Base-by-base conservation (phyloP, 2,113 vertebrate species). In the Himantopus leucocephalus region DNA sequence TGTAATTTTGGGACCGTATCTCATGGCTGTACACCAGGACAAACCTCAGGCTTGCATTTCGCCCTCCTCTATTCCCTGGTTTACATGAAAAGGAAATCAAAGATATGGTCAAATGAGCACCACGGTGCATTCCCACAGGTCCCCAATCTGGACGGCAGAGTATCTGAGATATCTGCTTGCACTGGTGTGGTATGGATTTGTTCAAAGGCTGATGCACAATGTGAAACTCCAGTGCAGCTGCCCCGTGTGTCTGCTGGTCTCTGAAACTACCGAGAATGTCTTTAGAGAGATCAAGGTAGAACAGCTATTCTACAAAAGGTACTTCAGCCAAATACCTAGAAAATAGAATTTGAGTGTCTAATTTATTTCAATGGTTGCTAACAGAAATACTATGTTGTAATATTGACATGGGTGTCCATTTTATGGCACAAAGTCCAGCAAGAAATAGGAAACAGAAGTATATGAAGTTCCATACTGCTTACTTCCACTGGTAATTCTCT, bases 181-280 rank as follows among this genome's bases (percentile, higher is more conserved):
- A 75, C 1, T 15, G 8, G 10, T 10, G 17, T 30, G 37, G 55
- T 17, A 35, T 24, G 21, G 27, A 63, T 88, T 78, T 85, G 19
- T 17, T 45, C 41, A 67, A 78, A 45, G 30, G 11, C 27, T 59
- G 50, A 67, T n/a, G 10, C 17, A 72, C 12, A 59, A 8, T 0
- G 0, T 29, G 53, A 79, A 73, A 48, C 11, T 74, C 45, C 50
- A n/a, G 23, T 39, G 18, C 26, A 60, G 13, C 35, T 75, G 20
- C 30, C 30, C 37, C 29, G 5, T 8, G 20, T 50, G 43, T 37
- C 29, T 72, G 27, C 0, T 1, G 18, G 26, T 15, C 59, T 35
- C 27, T 34, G 53, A 60, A 79, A 60, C 18, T 21, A 35, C 58
- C 1, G 10, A 52, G n/a, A 34, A 53, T 9, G 10, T 39, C 26